Evolutionary conservation across 2,888 invertebrate genomes (phyloP).

Genomic region (Calliopum simillimum): DNA sequence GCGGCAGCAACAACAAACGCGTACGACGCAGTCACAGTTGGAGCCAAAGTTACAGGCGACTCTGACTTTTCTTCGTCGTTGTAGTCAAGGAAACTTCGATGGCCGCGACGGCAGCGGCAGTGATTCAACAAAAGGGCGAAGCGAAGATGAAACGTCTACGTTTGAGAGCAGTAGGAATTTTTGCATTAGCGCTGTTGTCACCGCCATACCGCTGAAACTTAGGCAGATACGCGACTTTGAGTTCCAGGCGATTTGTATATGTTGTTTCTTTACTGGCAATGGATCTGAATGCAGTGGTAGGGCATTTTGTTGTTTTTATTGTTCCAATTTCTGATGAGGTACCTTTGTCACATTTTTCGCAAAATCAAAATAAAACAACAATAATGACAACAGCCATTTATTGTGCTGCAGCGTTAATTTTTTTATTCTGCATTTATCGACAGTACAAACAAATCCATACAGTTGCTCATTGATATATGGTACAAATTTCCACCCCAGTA

Average conservation of each 20-base stretch:
- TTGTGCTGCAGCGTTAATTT: neutral
- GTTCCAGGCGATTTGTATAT: neutral
- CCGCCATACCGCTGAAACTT: conserved; percentile 2
- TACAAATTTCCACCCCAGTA: conserved; percentile 11
- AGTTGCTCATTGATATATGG: conserved; percentile 18
- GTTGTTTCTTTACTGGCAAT: neutral
- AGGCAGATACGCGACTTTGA: neutral
- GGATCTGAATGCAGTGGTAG: neutral
- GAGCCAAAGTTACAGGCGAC: neutral
- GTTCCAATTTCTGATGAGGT: neutral
- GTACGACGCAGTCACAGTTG: conserved; percentile 18
- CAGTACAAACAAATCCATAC: conserved; percentile 7
- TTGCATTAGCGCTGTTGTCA: neutral
- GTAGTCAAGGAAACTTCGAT: too few relatives aligned
- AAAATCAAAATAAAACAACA: neutral
- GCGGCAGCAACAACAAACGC: neutral
- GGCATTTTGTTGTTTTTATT: neutral
- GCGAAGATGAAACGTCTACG: neutral
- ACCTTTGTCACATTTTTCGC: conserved; percentile 10
- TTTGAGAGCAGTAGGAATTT: neutral
- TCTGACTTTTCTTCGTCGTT: too few relatives aligned
- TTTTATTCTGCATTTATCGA: neutral
- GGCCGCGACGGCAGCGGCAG: neutral
- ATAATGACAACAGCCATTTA: neutral
- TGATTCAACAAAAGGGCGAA: neutral